These are phyloP conservation scores for Athalia rosae DNA, from an alignment of 2,888 invertebrate genomes.

Conservation along the genomic window DNA sequence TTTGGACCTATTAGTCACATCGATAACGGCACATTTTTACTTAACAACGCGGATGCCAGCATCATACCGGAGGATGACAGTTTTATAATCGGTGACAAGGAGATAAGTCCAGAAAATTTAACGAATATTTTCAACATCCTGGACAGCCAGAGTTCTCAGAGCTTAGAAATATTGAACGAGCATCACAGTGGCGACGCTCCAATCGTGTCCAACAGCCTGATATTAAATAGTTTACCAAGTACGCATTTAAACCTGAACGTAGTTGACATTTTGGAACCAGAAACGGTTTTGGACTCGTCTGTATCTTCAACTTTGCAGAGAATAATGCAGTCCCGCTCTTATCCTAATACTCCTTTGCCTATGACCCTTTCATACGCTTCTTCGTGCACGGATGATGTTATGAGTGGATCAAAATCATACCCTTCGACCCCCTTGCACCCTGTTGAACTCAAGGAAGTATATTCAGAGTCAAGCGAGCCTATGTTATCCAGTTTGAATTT, in stretches of 20 bases:
- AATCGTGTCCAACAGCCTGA: constrained; percentile 58
- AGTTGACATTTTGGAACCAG: constrained; percentile 59
- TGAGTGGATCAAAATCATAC: constrained; percentile 81
- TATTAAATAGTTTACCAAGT: constrained; percentile 59
- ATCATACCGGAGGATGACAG: constrained; percentile 66
- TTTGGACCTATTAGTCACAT: constrained; percentile 79
- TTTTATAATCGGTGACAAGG: constrained; percentile 69
- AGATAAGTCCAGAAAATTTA: constrained; percentile 77
- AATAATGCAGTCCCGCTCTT: constrained; percentile 70
- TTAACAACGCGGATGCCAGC: constrained; percentile 67
- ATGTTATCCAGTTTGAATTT: constrained; percentile 70
- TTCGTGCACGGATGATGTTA: constrained; percentile 62
- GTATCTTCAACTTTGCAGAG: constrained; percentile 61
- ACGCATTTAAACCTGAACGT: constrained; percentile 60
- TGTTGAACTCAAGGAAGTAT: constrained; percentile 57
- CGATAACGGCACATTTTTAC: constrained; percentile 74
- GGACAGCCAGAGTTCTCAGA: constrained; percentile 69
- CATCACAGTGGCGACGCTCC: constrained; percentile 55
- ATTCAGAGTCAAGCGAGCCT: constrained; percentile 67
- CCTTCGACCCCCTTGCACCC: constrained; percentile 82
- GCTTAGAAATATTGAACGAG: constrained; percentile 60
- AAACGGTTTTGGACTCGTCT: constrained; percentile 60
- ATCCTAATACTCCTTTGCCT: constrained; percentile 72
- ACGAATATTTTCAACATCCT: constrained; percentile 81
- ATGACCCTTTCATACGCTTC: constrained; percentile 60